A percentile compares a stretch with the other conserved stretches of the same genome.
Conservation (phyloP, 2,113 vertebrate species). For the Crotalus viridis region DNA sequence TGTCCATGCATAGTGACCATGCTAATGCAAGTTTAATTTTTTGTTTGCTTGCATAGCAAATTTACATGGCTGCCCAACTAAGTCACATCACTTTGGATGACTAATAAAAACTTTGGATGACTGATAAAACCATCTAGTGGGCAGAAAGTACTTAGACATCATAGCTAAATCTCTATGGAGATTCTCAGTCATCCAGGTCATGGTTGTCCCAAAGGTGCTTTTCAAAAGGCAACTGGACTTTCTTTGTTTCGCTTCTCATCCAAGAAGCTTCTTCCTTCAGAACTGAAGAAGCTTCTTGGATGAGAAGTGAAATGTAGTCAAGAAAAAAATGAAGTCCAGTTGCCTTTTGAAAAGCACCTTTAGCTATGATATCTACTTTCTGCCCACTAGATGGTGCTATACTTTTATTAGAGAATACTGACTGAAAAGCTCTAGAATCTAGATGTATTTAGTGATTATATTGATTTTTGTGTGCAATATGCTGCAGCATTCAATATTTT, state of each 20-base stretch:
- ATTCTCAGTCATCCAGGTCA: no score
- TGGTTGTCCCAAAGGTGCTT: neutral
- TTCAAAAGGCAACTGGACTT: neutral
- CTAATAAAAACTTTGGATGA: neutral
- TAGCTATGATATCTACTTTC: neutral
- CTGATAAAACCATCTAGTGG: no score
- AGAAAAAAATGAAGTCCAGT: neutral
- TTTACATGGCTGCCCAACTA: neutral
- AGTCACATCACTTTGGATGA: neutral
- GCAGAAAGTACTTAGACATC: no score
- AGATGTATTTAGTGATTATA: neutral
- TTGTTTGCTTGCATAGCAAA: neutral
- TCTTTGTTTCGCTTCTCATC: neutral
- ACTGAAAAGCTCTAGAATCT: neutral
- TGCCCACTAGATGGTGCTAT: neutral
- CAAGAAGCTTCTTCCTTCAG: neutral
- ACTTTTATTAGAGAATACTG: neutral
- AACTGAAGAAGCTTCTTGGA: neutral
- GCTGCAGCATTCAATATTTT: neutral
- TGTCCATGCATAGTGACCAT: neutral
- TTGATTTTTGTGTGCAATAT: neutral
- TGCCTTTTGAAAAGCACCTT: neutral
- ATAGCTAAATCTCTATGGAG: no score
- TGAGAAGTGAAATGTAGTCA: neutral
- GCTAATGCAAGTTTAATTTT: neutral